These are phyloP conservation scores for Aphis gossypii DNA, from an alignment of 1,140 invertebrate species.

Conservation along the genomic window DNA sequence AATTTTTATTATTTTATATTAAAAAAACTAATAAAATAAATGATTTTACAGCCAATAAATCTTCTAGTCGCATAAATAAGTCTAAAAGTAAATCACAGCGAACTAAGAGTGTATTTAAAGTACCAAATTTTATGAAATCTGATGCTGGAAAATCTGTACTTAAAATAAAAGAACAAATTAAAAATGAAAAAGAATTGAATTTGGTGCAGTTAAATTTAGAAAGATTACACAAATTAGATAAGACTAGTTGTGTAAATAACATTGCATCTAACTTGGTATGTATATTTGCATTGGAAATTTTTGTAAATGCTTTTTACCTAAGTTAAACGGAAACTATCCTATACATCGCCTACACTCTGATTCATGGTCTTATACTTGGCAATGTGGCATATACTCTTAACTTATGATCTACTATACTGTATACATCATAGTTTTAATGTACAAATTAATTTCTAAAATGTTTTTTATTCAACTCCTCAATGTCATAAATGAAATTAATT, in stretches of 20 bases:
- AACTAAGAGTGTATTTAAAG: constrained; percentile 37
- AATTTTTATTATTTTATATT: neutral
- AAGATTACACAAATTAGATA: constrained; percentile 43
- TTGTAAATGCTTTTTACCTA: neutral
- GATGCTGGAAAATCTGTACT: constrained; percentile 39
- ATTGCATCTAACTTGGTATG: constrained; percentile 41
- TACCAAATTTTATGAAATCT: constrained; percentile 49
- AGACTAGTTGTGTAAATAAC: constrained; percentile 45
- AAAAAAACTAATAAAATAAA: neutral
- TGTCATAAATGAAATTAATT: too few species aligned
- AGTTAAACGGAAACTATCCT: neutral
- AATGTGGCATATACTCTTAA: too few species aligned
- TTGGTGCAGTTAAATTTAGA: constrained; percentile 52
- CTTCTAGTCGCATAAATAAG: neutral
- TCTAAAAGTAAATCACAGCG: constrained; percentile 22
- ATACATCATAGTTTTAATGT: too few species aligned
- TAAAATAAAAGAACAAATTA: constrained; percentile 48
- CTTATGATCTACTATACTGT: too few species aligned
- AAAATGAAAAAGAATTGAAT: constrained; percentile 44
- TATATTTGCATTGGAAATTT: neutral
- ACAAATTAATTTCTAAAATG: too few species aligned
- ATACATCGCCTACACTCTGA: too few species aligned
- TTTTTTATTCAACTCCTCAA: too few species aligned
- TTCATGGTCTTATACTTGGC: too few species aligned
- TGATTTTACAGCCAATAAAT: constrained; percentile 14